A percentile compares a stretch with the other conserved stretches of the same genome.
Conservation (phyloP, 2,113 vertebrate species). For the Macrotis lagotis region DNA sequence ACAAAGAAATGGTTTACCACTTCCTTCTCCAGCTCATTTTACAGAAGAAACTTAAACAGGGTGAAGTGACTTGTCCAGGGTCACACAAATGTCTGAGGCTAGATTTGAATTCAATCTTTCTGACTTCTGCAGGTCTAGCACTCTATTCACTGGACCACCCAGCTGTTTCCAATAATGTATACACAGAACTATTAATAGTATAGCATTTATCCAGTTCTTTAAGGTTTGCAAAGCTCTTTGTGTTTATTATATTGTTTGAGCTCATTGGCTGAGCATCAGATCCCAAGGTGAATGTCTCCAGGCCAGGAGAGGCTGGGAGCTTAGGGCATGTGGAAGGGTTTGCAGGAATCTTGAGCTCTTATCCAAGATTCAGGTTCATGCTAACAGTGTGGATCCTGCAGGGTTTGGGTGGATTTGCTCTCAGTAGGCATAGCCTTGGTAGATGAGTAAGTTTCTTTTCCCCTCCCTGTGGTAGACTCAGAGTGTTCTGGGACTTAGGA, state of each 20-base stretch:
- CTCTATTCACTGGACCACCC: neutral
- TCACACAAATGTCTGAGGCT: neutral
- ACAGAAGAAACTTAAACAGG: neutral
- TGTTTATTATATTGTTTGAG: neutral
- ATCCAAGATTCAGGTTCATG: neutral
- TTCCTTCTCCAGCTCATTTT: neutral
- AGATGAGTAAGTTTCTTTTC: neutral
- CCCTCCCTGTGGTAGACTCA: neutral
- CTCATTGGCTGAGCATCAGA: neutral
- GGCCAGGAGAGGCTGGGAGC: neutral
- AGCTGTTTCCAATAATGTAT: neutral
- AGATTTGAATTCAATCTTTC: neutral
- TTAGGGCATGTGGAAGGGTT: neutral
- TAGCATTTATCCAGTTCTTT: neutral
- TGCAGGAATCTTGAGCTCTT: neutral
- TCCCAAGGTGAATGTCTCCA: neutral
- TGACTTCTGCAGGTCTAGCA: neutral
- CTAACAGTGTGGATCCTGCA: neutral
- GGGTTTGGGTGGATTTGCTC: neutral
- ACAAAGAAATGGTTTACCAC: neutral
- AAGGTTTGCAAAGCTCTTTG: neutral
- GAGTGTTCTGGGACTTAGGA: neutral
- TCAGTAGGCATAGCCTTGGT: neutral
- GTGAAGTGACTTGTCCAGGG: neutral
- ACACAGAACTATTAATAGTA: neutral